phyloP scores from a whole-genome alignment of 2,888 invertebrate species.

The Diploptera punctata region DNA sequence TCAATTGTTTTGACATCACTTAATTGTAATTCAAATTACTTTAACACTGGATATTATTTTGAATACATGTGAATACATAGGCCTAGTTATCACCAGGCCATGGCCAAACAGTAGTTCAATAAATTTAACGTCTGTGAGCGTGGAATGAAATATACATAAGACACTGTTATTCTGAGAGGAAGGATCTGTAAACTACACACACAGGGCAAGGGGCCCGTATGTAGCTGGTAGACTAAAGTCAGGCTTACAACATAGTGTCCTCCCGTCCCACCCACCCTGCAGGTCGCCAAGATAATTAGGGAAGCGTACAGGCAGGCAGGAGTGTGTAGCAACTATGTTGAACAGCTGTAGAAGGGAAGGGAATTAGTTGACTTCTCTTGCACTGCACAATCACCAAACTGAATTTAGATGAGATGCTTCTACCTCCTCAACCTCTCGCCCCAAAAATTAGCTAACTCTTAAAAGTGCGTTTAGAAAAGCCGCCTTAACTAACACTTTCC shows the following conservation, averaged over 20 bases:
- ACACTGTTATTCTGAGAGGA: no score
- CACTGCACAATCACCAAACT: conserved; percentile 32
- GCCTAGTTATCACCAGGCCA: no score
- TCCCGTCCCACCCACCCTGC: conserved; percentile 10
- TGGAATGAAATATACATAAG: no score
- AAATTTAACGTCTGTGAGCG: no score
- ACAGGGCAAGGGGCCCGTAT: background rate
- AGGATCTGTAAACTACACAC: conserved; percentile 16
- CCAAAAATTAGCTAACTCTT: background rate
- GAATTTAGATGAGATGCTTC: conserved; percentile 4
- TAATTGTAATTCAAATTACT: no score
- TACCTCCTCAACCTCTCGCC: background rate
- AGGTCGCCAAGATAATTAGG: conserved; percentile 42
- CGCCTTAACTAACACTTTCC: no score
- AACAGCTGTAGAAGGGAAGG: conserved; percentile 41
- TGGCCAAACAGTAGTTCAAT: no score
- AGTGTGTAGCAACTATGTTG: conserved; percentile 39
- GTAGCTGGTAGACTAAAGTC: background rate
- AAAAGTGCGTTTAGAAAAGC: background rate
- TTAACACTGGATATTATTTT: no score
- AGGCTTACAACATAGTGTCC: conserved; percentile 1
- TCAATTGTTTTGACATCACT: no score
- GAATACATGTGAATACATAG: no score
- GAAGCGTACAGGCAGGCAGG: conserved; percentile 38
- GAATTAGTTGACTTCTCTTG: conserved; percentile 11